Conservation (phyloP, 2,113 vertebrate genomes). For the Pangasianodon gigas region DNA sequence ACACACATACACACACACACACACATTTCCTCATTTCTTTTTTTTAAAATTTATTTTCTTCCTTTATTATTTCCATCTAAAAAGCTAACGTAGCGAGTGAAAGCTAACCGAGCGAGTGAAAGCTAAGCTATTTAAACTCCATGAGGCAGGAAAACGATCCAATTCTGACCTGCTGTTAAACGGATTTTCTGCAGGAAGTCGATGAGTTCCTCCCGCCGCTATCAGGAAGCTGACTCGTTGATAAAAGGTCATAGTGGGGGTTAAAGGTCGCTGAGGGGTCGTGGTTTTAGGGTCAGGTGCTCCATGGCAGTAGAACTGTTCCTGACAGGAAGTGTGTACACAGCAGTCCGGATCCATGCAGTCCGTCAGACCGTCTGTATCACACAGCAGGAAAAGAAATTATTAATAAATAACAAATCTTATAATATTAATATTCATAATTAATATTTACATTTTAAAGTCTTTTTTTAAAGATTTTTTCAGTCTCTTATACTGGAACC, state of each 20-base stretch:
- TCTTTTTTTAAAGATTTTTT: background rate
- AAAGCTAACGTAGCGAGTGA: background rate
- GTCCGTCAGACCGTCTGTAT: slow-evolving; percentile 90
- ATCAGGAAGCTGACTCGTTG: slow-evolving; percentile 90
- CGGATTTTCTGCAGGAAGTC: slow-evolving; percentile 88
- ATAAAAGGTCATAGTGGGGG: slow-evolving; percentile 83
- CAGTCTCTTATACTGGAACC: background rate
- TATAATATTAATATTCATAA: background rate
- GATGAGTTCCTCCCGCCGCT: slow-evolving; percentile 87
- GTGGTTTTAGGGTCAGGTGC: slow-evolving; percentile 87
- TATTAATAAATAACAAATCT: background rate
- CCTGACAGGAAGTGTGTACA: slow-evolving; percentile 90
- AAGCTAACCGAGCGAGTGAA: background rate
- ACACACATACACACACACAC: slow-evolving; percentile 40
- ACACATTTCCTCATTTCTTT: background rate
- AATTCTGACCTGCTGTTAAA: slow-evolving; percentile 89
- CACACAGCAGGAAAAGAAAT: slow-evolving; percentile 49
- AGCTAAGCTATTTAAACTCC: background rate
- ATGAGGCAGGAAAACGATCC: background rate
- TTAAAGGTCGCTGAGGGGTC: slow-evolving; percentile 78
- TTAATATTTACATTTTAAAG: background rate
- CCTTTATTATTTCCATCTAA: background rate
- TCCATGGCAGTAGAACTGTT: slow-evolving; percentile 88
- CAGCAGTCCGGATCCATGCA: slow-evolving; percentile 99
- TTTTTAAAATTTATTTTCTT: background rate